A percentile compares a stretch with the other conserved stretches of the same genome.
Conservation (phyloP, 2,113 vertebrate genomes). For the Galemys pyrenaicus region DNA sequence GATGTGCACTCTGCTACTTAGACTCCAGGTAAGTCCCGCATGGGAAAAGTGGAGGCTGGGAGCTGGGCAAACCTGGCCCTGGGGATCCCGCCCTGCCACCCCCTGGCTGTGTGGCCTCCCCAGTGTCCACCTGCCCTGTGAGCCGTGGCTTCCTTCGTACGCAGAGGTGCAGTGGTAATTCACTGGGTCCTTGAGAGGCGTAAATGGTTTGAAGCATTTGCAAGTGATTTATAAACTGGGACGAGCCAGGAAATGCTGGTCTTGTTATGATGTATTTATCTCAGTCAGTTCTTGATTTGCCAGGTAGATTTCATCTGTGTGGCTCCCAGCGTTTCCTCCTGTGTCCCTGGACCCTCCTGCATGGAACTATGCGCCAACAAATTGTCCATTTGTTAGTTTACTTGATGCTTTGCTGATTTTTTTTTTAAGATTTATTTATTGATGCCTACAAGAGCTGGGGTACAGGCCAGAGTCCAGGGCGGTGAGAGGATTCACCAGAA, state of each 20-base stretch:
- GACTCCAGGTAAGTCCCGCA: accelerated
- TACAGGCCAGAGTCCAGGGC: no score
- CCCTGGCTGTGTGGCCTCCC: not conserved
- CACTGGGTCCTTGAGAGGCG: not conserved
- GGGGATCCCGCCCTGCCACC: not conserved
- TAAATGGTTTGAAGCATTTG: not conserved
- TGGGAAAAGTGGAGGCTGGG: not conserved
- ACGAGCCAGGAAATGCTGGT: not conserved
- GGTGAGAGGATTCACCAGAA: no score
- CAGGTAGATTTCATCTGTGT: not conserved
- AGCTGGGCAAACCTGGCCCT: not conserved
- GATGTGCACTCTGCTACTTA: not conserved
- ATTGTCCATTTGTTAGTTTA: not conserved
- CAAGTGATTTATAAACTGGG: not conserved
- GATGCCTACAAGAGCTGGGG: no score
- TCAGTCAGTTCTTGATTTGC: not conserved
- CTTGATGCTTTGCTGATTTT: not conserved
- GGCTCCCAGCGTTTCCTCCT: not conserved
- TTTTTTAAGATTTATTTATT: no score
- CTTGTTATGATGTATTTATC: not conserved
- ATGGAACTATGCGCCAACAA: not conserved
- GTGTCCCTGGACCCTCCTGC: not conserved
- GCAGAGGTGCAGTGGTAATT: not conserved
- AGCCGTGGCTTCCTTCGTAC: not conserved
- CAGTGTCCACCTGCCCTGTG: not conserved